Evolutionary conservation across 2,888 invertebrate genomes (phyloP).

Genomic region (Muscina levida): DNA sequence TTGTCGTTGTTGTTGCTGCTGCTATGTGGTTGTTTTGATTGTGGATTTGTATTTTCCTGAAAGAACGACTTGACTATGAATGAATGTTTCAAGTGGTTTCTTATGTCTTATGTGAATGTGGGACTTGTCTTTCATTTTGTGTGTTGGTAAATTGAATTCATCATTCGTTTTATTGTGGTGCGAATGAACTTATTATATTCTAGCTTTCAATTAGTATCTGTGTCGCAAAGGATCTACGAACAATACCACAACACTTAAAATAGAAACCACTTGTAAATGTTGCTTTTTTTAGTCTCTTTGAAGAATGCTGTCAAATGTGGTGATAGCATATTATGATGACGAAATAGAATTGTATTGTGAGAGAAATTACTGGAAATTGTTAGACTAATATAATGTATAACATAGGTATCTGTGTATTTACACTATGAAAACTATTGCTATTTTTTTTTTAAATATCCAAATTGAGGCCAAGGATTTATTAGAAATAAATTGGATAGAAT

Average conservation of each 20-base stretch:
- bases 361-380: no score
- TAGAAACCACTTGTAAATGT: neutral
- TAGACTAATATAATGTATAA: no score
- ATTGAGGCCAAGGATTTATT: no score
- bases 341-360: no score
- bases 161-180: slow-evolving; percentile 47
- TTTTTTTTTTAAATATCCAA: no score
- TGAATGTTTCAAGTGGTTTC: slow-evolving; percentile 19
- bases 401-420: no score
- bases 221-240: neutral
- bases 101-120: neutral
- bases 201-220: slow-evolving; percentile 54
- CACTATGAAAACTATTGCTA: no score
- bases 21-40: neutral
- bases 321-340: no score
- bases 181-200: slow-evolving; percentile 53
- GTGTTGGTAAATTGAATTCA: slow-evolving; percentile 27
- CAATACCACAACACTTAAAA: neutral
- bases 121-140: neutral
- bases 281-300: neutral
- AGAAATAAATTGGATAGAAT: no score
- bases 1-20: neutral
- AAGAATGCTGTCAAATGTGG: no score
- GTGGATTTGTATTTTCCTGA: slow-evolving; percentile 2
- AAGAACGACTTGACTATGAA: slow-evolving; percentile 10